Evolutionary conservation across 2,888 invertebrate genomes (phyloP).

Genomic region (Nomada lathburiana): DNA sequence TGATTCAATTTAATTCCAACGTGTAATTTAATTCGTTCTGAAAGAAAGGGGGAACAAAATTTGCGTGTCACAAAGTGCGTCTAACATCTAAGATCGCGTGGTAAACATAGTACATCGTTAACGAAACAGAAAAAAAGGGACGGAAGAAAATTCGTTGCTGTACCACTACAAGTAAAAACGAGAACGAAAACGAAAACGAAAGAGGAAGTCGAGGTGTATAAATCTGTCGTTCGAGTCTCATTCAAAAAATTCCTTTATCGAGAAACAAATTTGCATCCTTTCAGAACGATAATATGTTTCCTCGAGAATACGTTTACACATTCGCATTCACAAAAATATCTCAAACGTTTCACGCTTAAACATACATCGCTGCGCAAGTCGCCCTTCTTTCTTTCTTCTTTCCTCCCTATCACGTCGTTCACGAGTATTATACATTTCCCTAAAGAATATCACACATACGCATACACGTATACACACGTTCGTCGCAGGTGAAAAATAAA

Average conservation of each 20-base stretch:
- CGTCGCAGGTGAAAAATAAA: neutral
- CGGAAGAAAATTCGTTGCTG: neutral
- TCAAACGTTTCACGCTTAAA: neutral
- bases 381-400: neutral
- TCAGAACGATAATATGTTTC: neutral
- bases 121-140: neutral
- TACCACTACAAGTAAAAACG: neutral
- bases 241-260: conserved; percentile 25
- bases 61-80: neutral
- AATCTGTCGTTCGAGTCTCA: conserved; percentile 34
- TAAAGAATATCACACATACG: neutral
- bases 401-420: too few species aligned
- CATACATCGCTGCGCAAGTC: neutral
- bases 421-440: neutral
- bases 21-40: neutral
- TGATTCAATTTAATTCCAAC: neutral
- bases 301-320: conserved; percentile 3
- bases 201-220: conserved; percentile 15
- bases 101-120: neutral
- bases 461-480: neutral
- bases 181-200: neutral
- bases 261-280: conserved; percentile 30
- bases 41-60: neutral
- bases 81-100: neutral
- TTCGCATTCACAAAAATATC: conserved; percentile 25